Evolutionary conservation across 2,113 vertebrate species (phyloP), one percentile per base, ranked within the genome.

Genomic region (Acrocephalus kingi): DNA sequence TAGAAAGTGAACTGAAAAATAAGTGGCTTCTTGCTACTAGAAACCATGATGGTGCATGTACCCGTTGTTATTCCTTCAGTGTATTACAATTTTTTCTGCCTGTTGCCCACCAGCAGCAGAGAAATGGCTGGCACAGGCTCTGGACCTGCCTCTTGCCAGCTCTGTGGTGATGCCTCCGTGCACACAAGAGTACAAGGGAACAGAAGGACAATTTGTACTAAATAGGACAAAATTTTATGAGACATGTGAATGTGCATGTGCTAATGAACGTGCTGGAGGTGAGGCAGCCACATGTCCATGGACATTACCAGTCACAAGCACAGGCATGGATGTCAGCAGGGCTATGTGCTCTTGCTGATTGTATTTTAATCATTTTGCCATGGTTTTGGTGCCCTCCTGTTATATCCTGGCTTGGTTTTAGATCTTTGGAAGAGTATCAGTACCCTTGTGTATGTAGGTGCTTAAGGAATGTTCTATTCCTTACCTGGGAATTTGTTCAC

Each of bases 391-490:
- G 74, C 81, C 80, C 87, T 87, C 33, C 69, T 75, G 28, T 87
- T 35, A 16, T 56, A 72, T 64, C 51, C 63, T 95, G 67, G 58
- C 67, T 96, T 96, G 82, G 0, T 82, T 93, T 69, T 20, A 46
- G 84, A 24, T 75, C 46, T 90, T 78, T 77, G 87, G 64, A 87
- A 91, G 97, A 46, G 20, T 43, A 39, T 58, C 13, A 2, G 35
- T 62, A 83, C 52, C 83, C 83, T 84, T 93, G 73, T 87, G 63
- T 84, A 84, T 51, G 82, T 31, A 79, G 78, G 66, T 87, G 46
- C 75, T 96, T 93, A 95, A 94, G 76, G 96, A 96, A 90, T 86
- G 94, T 63, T 94, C 77, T 46, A 15, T 83, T 95, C 85, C 48
- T 95, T 94, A 75, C 55, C 63, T 81, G 59, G 58, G 84, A 94